Evolutionary conservation across 1,140 invertebrate species (phyloP).

Genomic region (Nasonia longicornis): DNA sequence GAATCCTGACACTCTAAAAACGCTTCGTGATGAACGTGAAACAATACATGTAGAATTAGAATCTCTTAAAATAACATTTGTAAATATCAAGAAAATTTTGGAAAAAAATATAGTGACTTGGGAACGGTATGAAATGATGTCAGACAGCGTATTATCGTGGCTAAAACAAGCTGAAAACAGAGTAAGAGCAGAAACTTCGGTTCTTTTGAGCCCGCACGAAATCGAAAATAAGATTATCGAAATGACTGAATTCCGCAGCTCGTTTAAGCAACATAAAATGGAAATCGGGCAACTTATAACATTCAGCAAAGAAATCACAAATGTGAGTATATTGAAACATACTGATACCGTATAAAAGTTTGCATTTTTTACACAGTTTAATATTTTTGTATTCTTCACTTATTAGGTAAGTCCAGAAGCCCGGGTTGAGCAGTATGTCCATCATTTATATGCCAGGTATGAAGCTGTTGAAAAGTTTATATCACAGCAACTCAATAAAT

Average conservation of each 20-base stretch:
- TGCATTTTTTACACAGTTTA: neutral
- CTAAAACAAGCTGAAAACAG: conserved; percentile 88
- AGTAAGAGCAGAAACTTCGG: conserved; percentile 80
- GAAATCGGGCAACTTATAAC: conserved; percentile 77
- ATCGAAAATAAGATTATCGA: conserved; percentile 81
- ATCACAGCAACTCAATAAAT: conserved; percentile 75
- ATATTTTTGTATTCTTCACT: neutral
- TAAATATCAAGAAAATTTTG: conserved; percentile 77
- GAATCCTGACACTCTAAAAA: conserved; percentile 74
- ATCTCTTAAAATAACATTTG: conserved; percentile 75
- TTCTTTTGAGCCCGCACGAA: conserved; percentile 76
- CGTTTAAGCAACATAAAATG: conserved; percentile 74
- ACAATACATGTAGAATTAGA: conserved; percentile 78
- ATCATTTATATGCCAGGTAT: conserved; percentile 82
- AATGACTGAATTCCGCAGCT: conserved; percentile 73
- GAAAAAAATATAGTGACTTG: conserved; percentile 82
- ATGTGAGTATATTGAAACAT: conserved; percentile 56
- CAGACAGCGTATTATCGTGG: conserved; percentile 84
- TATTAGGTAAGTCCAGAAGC: conserved; percentile 79
- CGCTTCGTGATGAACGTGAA: conserved; percentile 75
- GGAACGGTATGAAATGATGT: conserved; percentile 82
- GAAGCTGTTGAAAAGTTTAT: conserved; percentile 82
- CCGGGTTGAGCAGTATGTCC: conserved; percentile 82
- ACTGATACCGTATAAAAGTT: neutral
- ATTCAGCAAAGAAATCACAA: conserved; percentile 79